Evolutionary conservation across 2,113 vertebrate genomes (phyloP).

Genomic region (Lynx canadensis): DNA sequence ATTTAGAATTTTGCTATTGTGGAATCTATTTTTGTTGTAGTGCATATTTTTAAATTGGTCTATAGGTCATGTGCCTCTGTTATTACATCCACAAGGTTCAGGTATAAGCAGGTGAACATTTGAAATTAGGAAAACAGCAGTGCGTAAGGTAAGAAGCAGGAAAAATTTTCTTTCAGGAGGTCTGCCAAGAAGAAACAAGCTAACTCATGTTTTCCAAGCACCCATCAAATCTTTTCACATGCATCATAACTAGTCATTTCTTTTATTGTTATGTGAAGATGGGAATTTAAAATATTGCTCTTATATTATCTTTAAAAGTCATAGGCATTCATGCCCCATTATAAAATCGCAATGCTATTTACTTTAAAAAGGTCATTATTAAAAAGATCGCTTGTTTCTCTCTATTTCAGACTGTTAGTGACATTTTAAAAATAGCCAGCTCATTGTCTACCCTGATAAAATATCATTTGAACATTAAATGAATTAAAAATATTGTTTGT

Average conservation of each 20-base stretch:
- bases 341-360: not conserved
- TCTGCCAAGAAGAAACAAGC: not conserved
- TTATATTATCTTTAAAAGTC: not conserved
- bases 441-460: constrained; percentile 10
- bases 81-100: not conserved
- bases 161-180: not conserved
- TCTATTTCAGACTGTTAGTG: constrained; percentile 58
- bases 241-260: not conserved
- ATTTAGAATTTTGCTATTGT: not conserved
- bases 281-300: not conserved
- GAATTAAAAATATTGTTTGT: not conserved
- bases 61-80: no score
- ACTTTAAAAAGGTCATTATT: constrained; percentile 45
- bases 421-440: constrained; percentile 1
- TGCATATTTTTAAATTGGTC: not conserved
- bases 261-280: not conserved
- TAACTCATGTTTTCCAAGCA: not conserved
- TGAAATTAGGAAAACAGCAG: not conserved
- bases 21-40: not conserved
- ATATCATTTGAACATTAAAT: not conserved
- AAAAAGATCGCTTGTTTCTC: constrained; percentile 30
- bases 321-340: not conserved
- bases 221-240: not conserved
- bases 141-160: not conserved
- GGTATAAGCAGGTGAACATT: not conserved